These are phyloP conservation scores for Xiphydria camelus DNA, from an alignment of 2,888 invertebrate genomes.

Conservation along the genomic window DNA sequence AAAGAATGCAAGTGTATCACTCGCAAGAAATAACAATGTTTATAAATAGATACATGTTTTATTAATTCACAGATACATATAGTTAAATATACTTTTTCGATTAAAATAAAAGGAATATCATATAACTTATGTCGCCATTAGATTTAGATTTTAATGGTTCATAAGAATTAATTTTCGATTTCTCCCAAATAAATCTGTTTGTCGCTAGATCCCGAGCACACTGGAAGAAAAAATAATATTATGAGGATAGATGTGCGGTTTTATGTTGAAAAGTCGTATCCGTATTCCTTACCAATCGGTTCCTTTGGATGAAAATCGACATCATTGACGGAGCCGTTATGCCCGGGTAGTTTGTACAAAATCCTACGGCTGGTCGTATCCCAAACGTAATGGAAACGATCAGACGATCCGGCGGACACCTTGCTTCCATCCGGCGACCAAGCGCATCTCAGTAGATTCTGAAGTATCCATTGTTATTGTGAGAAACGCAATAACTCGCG, in stretches of 20 bases:
- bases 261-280: too few relatives aligned
- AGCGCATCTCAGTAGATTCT: conserved; percentile 86
- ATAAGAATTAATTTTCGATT: conserved; percentile 71
- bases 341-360: conserved; percentile 95
- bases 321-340: conserved; percentile 96
- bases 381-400: conserved; percentile 96
- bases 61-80: too few relatives aligned
- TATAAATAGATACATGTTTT: too few relatives aligned
- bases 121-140: too few relatives aligned
- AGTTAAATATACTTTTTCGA: too few relatives aligned
- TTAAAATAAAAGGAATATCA: too few relatives aligned
- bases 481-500: too few relatives aligned
- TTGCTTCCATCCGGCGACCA: conserved; percentile 95
- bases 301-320: conserved; percentile 94
- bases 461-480: too few relatives aligned
- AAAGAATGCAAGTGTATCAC: too few relatives aligned
- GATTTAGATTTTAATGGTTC: too few relatives aligned
- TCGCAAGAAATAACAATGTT: too few relatives aligned
- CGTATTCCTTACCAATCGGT: conserved; percentile 76
- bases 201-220: conserved; percentile 93
- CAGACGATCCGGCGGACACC: conserved; percentile 91
- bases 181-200: conserved; percentile 95
- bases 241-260: too few relatives aligned
- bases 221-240: conserved; percentile 57
- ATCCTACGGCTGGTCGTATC: conserved; percentile 91